Evolutionary conservation across 2,113 vertebrate species (phyloP), one percentile per base, ranked within the genome.

Genomic region (Microcebus tavaratra): DNA sequence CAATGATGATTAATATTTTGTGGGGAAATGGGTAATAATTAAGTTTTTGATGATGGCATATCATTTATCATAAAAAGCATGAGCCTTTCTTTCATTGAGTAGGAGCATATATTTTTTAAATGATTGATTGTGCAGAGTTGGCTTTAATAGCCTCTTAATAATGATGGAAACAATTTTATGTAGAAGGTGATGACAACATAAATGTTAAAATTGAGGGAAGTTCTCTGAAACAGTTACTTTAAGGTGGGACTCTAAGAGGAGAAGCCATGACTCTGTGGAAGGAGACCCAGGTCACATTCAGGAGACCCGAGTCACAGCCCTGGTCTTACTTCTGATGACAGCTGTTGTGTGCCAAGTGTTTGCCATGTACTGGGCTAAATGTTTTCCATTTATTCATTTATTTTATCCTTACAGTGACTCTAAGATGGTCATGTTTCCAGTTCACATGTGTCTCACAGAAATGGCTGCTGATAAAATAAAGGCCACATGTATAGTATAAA

Each of bases 1-100:
- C 92, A 80, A 93, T 34, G 39, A 81, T 95, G 78, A 96, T 95
- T 83, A 94, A 93, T 67, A 95, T 91, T 97, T 91, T 89, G 29
- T 34, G 11, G 27, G 45, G 12, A 65, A 68, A 75, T 73, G 31
- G 55, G 59, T 73, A 94, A 89, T 90, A 95, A 97, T 96, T 87
- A 93, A 95, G 6, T 76, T 86, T 97, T 94, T 94, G 65, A 79
- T 78, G 59, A 55, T 73, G 23, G 18, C 29, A 50, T 81, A 27
- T 70, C 57, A 93, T 97, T 97, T 91, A 59, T 97, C 57, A 95
- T 80, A 39, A 91, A 82, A 87, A 25, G 10, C 68, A 57, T 65
- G n/a, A 8, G 90, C 42, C 65, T 55, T 89, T 80, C 75, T 55
- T 89, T 80, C 75, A 72, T 82, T 25, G 36, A 97, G 61, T 59